Conservation (phyloP, 2,888 invertebrate genomes). For the Calameuta filiformis region DNA sequence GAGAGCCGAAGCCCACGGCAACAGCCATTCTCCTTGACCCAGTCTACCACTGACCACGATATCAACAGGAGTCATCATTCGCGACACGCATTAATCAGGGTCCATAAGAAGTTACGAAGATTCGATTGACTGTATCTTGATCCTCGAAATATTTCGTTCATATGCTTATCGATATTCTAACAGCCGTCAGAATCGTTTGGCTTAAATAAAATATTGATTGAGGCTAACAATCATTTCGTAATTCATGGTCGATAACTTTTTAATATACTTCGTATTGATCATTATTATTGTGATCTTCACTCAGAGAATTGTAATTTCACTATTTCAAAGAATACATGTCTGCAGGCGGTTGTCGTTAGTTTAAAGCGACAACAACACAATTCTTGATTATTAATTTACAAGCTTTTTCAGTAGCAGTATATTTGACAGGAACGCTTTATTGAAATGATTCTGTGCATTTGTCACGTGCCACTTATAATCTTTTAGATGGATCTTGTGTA, state of each 20-base stretch:
- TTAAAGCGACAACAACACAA: background rate
- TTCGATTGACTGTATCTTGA: background rate
- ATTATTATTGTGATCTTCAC: background rate
- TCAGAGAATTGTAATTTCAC: background rate
- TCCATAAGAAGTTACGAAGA: background rate
- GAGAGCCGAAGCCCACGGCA: conserved; percentile 36
- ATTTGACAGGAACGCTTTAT: background rate
- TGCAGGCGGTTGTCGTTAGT: too few species aligned
- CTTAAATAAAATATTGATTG: too few species aligned
- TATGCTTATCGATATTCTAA: background rate
- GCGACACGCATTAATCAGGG: conserved; percentile 38
- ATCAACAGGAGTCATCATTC: conserved; percentile 33
- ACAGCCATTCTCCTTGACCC: conserved; percentile 52
- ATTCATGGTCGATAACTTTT: too few species aligned
- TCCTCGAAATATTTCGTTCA: background rate
- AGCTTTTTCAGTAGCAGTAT: background rate
- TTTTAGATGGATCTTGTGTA: background rate
- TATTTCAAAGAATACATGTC: background rate
- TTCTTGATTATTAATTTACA: background rate
- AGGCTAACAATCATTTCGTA: too few species aligned
- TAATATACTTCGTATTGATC: background rate
- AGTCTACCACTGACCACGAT: conserved; percentile 35
- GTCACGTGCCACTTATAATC: background rate
- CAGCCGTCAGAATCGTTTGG: too few species aligned
- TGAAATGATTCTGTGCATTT: background rate